Evolutionary conservation across 2,797 vertebrate genomes (phyloP).

Genomic region (Amniataba percoides): DNA sequence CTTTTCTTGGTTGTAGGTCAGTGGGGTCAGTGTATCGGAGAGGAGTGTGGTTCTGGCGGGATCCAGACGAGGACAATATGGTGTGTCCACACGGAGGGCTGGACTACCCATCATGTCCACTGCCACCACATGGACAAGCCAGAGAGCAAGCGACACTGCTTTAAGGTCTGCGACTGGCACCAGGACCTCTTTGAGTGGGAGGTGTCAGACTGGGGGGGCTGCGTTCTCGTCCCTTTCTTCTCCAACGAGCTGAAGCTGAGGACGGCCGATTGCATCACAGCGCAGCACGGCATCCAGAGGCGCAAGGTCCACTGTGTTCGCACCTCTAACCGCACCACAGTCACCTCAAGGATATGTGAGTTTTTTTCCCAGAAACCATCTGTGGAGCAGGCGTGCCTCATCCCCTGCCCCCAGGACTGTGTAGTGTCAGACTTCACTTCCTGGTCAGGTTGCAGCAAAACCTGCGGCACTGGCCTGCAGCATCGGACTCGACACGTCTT

Average conservation of each 20-base stretch:
- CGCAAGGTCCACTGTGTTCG: conserved; percentile 90
- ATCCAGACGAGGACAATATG: conserved; percentile 91
- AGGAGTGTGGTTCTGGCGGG: conserved; percentile 91
- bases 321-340: conserved; percentile 88
- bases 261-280: conserved; percentile 88
- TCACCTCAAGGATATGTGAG: conserved; percentile 90
- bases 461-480: conserved; percentile 86
- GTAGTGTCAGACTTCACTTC: conserved; percentile 91
- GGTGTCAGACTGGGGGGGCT: conserved; percentile 90
- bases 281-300: conserved; percentile 94
- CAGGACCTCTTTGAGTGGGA: conserved; percentile 95
- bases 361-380: conserved; percentile 90
- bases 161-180: conserved; percentile 97
- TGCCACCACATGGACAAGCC: conserved; percentile 89
- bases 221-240: conserved; percentile 82
- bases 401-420: conserved; percentile 95
- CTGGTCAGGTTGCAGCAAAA: conserved; percentile 90
- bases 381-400: conserved; percentile 93
- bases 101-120: conserved; percentile 92
- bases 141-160: conserved; percentile 91
- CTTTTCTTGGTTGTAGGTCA: conserved; percentile 86
- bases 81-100: conserved; percentile 94
- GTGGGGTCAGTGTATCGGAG: conserved; percentile 94
- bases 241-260: conserved; percentile 78
- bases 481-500: conserved; percentile 89